phyloP scores from a whole-genome alignment of 2,888 invertebrate species.

The Ceratothoa steindachneri region DNA sequence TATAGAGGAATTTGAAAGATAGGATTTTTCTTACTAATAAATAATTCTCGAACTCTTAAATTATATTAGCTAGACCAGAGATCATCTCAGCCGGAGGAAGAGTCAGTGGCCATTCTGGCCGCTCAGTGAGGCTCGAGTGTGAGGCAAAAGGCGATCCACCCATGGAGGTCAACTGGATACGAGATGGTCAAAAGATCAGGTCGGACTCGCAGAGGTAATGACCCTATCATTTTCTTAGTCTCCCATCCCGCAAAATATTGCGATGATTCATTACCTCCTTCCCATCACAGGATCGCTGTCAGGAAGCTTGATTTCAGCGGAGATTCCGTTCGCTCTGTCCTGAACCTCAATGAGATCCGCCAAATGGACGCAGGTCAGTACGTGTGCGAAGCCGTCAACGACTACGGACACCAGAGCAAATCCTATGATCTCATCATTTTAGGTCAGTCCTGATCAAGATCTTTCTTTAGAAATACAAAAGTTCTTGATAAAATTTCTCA shows the following conservation, averaged over 20 bases:
- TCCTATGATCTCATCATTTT: neutral
- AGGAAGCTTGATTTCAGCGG: neutral
- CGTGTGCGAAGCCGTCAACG: slow-evolving; percentile 13
- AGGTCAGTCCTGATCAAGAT: too few relatives aligned
- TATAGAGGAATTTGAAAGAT: too few relatives aligned
- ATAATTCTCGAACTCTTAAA: too few relatives aligned
- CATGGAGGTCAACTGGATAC: slow-evolving; percentile 29
- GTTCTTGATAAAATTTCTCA: too few relatives aligned
- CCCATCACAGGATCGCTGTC: neutral
- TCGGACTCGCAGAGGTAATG: slow-evolving; percentile 18
- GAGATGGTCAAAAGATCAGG: slow-evolving; percentile 19
- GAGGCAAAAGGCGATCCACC: too few relatives aligned
- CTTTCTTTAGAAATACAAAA: too few relatives aligned
- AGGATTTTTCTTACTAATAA: too few relatives aligned
- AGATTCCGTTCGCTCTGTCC: neutral
- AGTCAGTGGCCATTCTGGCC: slow-evolving; percentile 33
- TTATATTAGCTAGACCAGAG: slow-evolving; percentile 35
- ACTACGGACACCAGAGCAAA: neutral
- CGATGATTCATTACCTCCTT: too few relatives aligned
- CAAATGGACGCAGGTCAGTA: slow-evolving; percentile 17
- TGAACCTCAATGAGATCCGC: neutral
- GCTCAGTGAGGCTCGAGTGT: slow-evolving; percentile 20
- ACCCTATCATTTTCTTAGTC: too few relatives aligned
- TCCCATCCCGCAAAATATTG: too few relatives aligned
- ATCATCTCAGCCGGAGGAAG: slow-evolving; percentile 25